Base-by-base conservation (phyloP, 2,797 vertebrate genomes). In the Platyrinchus mystaceus region DNA sequence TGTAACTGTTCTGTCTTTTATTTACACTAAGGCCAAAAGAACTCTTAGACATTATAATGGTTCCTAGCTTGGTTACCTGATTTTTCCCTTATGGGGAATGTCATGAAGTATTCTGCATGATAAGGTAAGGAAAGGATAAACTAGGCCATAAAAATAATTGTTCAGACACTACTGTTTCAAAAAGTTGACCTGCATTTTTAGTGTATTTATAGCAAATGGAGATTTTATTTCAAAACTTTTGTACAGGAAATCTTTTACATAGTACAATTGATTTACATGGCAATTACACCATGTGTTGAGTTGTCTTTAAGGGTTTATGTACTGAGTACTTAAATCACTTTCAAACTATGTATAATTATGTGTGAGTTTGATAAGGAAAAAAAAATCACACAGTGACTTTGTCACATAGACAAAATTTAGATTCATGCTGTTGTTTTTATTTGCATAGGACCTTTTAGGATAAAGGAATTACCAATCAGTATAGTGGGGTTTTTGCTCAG, bases 401-500 rank as follows among this genome's bases (percentile, higher is more conserved):
- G 3, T 39, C 9, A 59, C 26, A 52, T 23, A n/a, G 15, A 26
- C 1, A 64, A 70, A 55, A 56, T 14, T 60, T 66, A 75, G 7
- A 26, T 81, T 71, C 11, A 26, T 44, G 12, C 1, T 62, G 19
- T 30, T 67, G 2, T 17, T 73, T 43, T 44, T 28, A 26, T 77
- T 59, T 67, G 9, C 5, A 5, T 15, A 22, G 5, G 4, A 37
- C 63, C 80, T 86, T 2, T 20, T 70, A 50, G 20, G 18, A 41
- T 50, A 28, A 62, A 85, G 14, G 59, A 80, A 74, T 34, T 82
- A 18, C 5, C 3, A 44, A 2, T 23, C 5, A 52, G 10, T 70
- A 19, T 1, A 26, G 3, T 34, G 8, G 1, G 8, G 9, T 4
- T 20, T 60, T 59, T 34, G 16, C 12, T 59, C 15, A 7, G 1